Conservation (phyloP, 1,140 invertebrate species). For the Agrilus planipennis region DNA sequence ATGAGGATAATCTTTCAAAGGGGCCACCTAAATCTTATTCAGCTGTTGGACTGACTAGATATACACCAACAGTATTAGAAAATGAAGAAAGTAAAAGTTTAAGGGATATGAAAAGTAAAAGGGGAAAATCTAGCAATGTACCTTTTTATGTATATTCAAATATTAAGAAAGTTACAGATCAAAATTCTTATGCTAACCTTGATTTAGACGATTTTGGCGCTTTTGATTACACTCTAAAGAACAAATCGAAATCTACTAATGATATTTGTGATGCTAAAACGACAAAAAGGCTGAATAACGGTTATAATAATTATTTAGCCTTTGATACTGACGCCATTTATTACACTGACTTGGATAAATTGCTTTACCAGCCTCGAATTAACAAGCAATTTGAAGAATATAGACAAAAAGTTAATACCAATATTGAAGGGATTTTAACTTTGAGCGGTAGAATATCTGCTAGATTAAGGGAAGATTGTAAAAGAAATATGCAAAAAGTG, state of each 20-base stretch:
- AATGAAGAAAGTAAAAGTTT: slow-evolving; percentile 5
- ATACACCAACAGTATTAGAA: slow-evolving; percentile 4
- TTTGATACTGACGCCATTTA: too few species aligned
- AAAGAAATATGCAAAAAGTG: too few species aligned
- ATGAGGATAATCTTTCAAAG: not conserved
- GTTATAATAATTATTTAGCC: too few species aligned
- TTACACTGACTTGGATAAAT: too few species aligned
- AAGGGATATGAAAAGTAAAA: slow-evolving; percentile 17
- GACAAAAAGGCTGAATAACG: too few species aligned
- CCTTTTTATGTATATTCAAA: slow-evolving; percentile 21
- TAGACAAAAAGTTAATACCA: too few species aligned
- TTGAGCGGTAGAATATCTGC: too few species aligned
- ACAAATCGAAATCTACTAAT: slow-evolving; percentile 24
- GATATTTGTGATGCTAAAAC: slow-evolving; percentile 12
- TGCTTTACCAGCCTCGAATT: too few species aligned
- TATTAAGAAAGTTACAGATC: slow-evolving; percentile 15
- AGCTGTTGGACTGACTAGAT: slow-evolving; percentile 1
- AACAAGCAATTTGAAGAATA: too few species aligned
- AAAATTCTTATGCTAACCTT: not conserved
- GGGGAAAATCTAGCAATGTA: slow-evolving; percentile 24
- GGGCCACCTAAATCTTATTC: not conserved
- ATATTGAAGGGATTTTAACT: too few species aligned
- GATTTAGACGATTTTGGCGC: not conserved
- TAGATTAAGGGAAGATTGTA: too few species aligned
- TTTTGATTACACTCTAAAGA: slow-evolving; percentile 3